phyloP scores from a whole-genome alignment of 2,113 vertebrate genomes.

The Syngnathus floridae region DNA sequence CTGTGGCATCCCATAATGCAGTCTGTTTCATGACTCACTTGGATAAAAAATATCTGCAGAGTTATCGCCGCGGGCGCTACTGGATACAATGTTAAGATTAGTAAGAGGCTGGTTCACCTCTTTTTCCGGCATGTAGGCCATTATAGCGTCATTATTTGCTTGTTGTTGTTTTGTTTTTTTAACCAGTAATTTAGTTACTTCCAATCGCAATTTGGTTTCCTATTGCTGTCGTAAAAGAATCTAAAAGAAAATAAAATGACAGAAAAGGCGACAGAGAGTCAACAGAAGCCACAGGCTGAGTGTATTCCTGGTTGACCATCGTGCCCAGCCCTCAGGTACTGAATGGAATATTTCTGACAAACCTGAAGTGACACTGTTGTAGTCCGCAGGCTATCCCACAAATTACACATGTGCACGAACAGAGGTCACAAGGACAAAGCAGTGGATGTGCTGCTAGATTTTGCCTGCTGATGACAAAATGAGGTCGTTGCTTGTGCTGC shows the following conservation, averaged over 20 bases:
- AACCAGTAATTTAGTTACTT: background rate
- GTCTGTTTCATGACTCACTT: constrained; percentile 33
- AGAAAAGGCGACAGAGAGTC: constrained; percentile 34
- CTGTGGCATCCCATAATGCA: constrained; percentile 14
- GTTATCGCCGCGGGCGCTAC: constrained; percentile 17
- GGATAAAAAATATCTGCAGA: constrained; percentile 21
- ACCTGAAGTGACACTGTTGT: constrained; percentile 50
- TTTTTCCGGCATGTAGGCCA: constrained; percentile 12
- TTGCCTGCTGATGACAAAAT: constrained; percentile 26
- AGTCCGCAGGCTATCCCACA: constrained; percentile 45
- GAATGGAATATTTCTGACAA: constrained; percentile 47
- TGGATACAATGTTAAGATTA: constrained; percentile 31
- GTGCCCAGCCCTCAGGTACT: constrained; percentile 40
- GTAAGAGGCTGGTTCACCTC: constrained; percentile 14
- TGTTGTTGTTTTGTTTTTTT: background rate
- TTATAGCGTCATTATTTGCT: constrained; percentile 4
- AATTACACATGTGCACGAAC: constrained; percentile 22
- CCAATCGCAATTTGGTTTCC: background rate
- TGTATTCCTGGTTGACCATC: constrained; percentile 57
- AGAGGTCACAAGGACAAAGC: constrained; percentile 43
- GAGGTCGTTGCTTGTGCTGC: constrained; percentile 14
- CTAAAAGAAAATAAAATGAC: background rate
- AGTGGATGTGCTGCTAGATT: constrained; percentile 15
- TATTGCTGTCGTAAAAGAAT: background rate
- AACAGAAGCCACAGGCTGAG: constrained; percentile 37